Conservation (phyloP, 2,888 invertebrate species). For the Agrotis ipsilon region DNA sequence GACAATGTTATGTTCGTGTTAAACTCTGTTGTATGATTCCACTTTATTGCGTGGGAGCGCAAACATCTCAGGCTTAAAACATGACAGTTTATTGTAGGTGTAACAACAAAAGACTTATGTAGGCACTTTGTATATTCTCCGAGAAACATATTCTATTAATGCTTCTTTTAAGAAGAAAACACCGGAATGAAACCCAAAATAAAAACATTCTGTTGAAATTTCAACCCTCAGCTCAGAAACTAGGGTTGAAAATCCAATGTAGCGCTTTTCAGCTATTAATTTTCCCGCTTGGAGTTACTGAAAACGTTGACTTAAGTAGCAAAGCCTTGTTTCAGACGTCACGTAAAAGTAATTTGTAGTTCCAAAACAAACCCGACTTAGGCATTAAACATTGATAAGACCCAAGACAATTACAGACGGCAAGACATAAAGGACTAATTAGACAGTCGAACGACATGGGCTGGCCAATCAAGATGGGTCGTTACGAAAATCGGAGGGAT, state of each 20-base stretch:
- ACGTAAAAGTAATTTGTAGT: slow-evolving; percentile 30
- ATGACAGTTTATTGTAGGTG: slow-evolving; percentile 8
- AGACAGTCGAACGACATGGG: slow-evolving; percentile 1
- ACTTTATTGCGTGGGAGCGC: slow-evolving; percentile 24
- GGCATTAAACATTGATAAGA: slow-evolving; percentile 5
- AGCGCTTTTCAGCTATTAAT: too few species aligned
- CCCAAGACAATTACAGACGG: not conserved
- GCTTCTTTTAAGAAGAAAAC: too few species aligned
- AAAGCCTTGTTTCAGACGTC: not conserved
- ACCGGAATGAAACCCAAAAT: too few species aligned
- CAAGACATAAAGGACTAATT: slow-evolving; percentile 8
- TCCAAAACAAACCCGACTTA: slow-evolving; percentile 27
- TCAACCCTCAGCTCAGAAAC: too few species aligned
- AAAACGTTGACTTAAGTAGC: not conserved
- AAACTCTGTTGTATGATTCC: not conserved
- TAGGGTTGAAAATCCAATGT: too few species aligned
- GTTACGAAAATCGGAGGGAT: slow-evolving; percentile 11
- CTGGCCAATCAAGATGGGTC: slow-evolving; percentile 11
- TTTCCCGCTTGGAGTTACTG: too few species aligned
- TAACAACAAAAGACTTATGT: slow-evolving; percentile 15
- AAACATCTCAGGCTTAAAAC: slow-evolving; percentile 3
- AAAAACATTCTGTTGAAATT: too few species aligned
- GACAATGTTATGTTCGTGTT: too few species aligned
- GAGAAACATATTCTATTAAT: not conserved
- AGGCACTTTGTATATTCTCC: slow-evolving; percentile 1